A percentile compares a stretch with the other conserved stretches of the same genome.
phyloP scores from a whole-genome alignment of 2,888 invertebrate genomes.

The Teleogryllus oceanicus region DNA sequence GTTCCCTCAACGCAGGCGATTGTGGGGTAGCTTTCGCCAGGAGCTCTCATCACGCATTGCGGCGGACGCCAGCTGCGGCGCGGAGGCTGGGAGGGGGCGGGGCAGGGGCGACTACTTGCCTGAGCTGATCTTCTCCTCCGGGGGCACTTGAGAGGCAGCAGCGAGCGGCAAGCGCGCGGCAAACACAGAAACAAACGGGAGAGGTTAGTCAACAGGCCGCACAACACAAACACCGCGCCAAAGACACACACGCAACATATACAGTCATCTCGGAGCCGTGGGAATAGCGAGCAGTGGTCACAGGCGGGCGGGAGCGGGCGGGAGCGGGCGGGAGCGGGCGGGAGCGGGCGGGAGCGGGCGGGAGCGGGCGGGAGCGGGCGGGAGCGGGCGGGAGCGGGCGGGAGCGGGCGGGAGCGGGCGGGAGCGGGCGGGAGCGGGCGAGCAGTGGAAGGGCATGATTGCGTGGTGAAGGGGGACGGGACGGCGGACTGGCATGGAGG shows the following conservation, averaged over 20 bases:
- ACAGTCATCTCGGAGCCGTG: neutral
- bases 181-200: neutral
- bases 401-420: neutral
- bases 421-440: neutral
- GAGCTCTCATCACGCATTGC: neutral
- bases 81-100: neutral
- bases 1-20: neutral
- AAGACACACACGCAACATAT: neutral
- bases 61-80: neutral
- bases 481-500: neutral
- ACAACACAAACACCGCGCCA: neutral
- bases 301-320: neutral
- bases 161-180: neutral
- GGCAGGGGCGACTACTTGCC: neutral
- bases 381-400: neutral
- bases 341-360: neutral
- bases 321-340: neutral
- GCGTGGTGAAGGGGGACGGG: neutral
- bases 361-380: neutral
- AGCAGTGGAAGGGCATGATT: neutral
- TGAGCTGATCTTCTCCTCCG: constrained; percentile 3
- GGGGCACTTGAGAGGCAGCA: neutral
- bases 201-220: constrained; percentile 4
- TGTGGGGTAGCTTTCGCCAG: neutral
- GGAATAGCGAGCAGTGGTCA: neutral